phyloP scores from a whole-genome alignment of 2,113 vertebrate species.

The Hydrochoerus hydrochaeris region DNA sequence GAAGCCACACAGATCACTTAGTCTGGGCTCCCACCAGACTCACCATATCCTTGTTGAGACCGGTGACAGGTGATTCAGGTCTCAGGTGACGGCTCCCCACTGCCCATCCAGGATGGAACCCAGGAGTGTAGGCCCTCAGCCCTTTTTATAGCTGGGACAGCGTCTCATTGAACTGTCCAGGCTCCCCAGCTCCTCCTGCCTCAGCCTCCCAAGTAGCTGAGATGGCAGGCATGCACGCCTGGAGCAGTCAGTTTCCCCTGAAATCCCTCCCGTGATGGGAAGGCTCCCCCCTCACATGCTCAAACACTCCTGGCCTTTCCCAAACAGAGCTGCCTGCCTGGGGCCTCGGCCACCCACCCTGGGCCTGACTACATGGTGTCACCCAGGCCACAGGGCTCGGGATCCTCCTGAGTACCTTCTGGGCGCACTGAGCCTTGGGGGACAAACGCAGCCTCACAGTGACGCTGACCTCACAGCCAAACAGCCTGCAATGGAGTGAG shows the following conservation, averaged over 20 bases:
- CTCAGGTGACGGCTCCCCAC: not conserved
- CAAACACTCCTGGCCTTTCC: not conserved
- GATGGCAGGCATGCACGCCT: not conserved
- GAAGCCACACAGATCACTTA: not conserved
- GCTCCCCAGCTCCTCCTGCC: not conserved
- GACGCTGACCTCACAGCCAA: not conserved
- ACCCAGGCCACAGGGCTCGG: not conserved
- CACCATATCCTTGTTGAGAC: not conserved
- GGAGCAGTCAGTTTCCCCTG: not conserved
- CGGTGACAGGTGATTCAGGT: not conserved
- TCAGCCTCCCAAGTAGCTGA: not conserved
- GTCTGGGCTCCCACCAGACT: not conserved
- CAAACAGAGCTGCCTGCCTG: not conserved
- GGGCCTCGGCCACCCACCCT: not conserved
- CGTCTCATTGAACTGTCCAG: not conserved
- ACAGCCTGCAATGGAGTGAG: not conserved
- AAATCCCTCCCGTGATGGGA: not conserved
- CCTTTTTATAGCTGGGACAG: not conserved
- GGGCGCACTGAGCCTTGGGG: not conserved
- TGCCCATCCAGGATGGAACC: not conserved
- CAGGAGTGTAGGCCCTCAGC: not conserved
- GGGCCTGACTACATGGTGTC: not conserved
- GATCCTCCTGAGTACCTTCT: not conserved
- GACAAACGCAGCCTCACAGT: not conserved
- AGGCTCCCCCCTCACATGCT: not conserved